A percentile compares a stretch with the other conserved stretches of the same genome.
These are phyloP conservation scores for Callitettix versicolor DNA, from an alignment of 1,140 invertebrate species.

Conservation along the genomic window DNA sequence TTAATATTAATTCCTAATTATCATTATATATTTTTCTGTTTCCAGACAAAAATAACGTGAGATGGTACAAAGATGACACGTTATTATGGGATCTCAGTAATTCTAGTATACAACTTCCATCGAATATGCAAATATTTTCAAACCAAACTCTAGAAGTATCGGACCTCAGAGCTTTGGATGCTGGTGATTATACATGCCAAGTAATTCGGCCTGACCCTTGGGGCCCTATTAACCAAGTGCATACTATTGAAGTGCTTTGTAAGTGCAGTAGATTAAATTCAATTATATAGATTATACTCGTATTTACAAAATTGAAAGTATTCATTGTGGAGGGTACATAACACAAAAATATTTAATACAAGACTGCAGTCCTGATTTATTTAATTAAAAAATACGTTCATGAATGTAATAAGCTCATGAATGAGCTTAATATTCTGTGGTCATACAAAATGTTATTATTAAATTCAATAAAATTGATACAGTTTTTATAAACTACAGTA, in stretches of 20 bases:
- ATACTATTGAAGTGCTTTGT: slow-evolving; percentile 67
- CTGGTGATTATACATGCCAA: slow-evolving; percentile 63
- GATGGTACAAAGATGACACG: slow-evolving; percentile 48
- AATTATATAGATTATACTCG: no score
- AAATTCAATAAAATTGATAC: no score
- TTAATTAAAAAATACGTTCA: no score
- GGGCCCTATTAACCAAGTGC: slow-evolving; percentile 50
- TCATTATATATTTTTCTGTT: slow-evolving; percentile 1
- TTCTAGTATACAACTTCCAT: slow-evolving; percentile 34
- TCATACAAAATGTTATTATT: no score
- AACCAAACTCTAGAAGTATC: slow-evolving; percentile 60
- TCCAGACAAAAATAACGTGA: slow-evolving; percentile 32
- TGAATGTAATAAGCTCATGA: no score
- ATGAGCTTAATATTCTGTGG: no score
- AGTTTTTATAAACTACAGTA: no score
- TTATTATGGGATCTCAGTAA: slow-evolving; percentile 51
- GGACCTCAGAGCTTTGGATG: slow-evolving; percentile 46
- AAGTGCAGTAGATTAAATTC: slow-evolving; percentile 34
- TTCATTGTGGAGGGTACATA: no score
- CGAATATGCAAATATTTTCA: slow-evolving; percentile 46
- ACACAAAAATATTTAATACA: no score
- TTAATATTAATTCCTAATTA: no score
- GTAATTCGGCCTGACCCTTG: slow-evolving; percentile 43
- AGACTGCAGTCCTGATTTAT: no score
- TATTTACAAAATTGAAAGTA: no score